These are phyloP conservation scores for Limnephilus marmoratus DNA, from an alignment of 2,888 invertebrate genomes.

Conservation along the genomic window DNA sequence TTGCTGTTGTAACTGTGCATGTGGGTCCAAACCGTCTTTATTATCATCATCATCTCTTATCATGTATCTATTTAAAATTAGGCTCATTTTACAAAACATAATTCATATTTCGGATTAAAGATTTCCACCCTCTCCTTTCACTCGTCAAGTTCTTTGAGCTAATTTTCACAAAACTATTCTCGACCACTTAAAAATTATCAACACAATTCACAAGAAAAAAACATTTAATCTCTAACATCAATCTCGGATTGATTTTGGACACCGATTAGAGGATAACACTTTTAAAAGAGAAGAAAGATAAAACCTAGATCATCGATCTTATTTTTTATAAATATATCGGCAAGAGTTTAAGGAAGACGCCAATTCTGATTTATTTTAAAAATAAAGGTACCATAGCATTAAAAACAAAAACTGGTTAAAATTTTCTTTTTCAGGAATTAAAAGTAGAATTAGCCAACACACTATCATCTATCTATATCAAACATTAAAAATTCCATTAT, in stretches of 20 bases:
- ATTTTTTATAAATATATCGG: not conserved
- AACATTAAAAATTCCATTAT: constrained; percentile 53
- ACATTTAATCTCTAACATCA: not conserved
- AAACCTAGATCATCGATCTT: not conserved
- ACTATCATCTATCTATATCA: constrained; percentile 3
- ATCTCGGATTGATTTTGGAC: not conserved
- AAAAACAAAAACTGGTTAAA: not conserved
- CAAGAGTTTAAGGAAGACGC: not conserved
- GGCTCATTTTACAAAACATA: not conserved
- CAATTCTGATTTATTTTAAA: not conserved
- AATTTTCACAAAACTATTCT: not conserved
- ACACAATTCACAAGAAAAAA: not conserved
- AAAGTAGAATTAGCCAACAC: constrained; percentile 9
- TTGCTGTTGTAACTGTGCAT: constrained; percentile 46
- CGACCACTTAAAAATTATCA: not conserved
- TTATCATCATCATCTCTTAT: constrained; percentile 18
- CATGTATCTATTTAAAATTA: not conserved
- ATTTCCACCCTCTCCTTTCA: not conserved
- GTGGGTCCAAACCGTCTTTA: constrained; percentile 22
- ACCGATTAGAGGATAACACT: not conserved
- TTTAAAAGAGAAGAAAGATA: not conserved
- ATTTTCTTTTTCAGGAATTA: constrained; percentile 48
- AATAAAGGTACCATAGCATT: not conserved
- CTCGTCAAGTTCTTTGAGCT: not conserved
- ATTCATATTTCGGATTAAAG: not conserved